These are phyloP conservation scores for Philereme transversata DNA, from an alignment of 2,888 invertebrate species.

Conservation along the genomic window DNA sequence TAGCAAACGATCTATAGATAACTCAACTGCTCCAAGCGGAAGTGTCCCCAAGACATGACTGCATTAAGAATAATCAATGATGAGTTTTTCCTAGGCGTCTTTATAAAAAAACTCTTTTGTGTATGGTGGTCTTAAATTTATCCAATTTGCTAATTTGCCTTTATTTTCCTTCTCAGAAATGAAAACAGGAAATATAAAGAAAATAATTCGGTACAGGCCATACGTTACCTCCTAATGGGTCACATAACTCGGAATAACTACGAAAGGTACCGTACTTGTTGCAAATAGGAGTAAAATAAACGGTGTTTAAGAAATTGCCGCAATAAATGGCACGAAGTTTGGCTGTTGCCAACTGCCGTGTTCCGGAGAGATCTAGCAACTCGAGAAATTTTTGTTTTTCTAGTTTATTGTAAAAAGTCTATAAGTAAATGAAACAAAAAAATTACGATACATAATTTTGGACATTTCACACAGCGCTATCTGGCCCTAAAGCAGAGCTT, in stretches of 20 bases:
- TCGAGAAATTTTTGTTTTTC: background rate
- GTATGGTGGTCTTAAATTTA: background rate
- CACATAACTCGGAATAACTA: slow-evolving; percentile 27
- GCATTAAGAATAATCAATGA: no score
- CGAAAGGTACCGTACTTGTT: slow-evolving; percentile 39
- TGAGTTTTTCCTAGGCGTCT: no score
- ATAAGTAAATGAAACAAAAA: no score
- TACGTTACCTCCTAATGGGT: slow-evolving; percentile 30
- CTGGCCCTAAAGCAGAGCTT: no score
- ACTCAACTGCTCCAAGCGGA: no score
- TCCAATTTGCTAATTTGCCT: background rate
- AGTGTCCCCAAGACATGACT: no score
- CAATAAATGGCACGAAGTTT: slow-evolving; percentile 51
- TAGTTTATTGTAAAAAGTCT: no score
- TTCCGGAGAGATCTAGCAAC: slow-evolving; percentile 3
- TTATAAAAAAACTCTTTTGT: no score
- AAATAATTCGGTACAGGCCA: slow-evolving; percentile 16
- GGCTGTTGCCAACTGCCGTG: slow-evolving; percentile 27
- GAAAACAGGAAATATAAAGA: slow-evolving; percentile 24
- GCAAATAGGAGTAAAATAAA: slow-evolving; percentile 38
- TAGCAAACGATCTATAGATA: no score
- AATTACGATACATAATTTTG: no score
- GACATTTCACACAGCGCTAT: no score
- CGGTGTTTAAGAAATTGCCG: slow-evolving; percentile 43
- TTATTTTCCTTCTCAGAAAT: background rate